Percentiles rank a stretch among this genome's conserved stretches.
Conservation (phyloP, 2,888 invertebrate genomes). For the Gastracanthus pulcherrimus region DNA sequence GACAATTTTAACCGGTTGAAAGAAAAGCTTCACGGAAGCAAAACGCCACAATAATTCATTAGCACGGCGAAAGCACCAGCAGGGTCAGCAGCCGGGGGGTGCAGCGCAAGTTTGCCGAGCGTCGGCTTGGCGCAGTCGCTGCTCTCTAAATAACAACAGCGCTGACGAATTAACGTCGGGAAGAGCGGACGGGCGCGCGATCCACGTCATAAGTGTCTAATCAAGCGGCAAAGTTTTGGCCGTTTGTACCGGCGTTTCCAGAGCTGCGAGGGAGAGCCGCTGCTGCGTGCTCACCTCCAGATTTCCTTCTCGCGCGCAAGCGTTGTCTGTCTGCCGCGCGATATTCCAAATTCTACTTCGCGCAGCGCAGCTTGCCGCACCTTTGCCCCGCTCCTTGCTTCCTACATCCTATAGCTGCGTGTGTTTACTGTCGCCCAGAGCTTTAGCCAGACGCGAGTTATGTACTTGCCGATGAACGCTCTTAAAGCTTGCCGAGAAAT, state of each 20-base stretch:
- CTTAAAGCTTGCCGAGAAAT: background rate
- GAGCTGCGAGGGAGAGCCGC: too few relatives aligned
- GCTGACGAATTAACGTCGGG: conserved; percentile 11
- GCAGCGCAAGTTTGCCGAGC: too few relatives aligned
- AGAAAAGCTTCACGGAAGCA: background rate
- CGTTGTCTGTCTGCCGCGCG: conserved; percentile 1
- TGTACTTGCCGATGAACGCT: background rate
- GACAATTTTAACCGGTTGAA: too few relatives aligned
- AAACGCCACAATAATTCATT: background rate
- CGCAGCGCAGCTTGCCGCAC: too few relatives aligned
- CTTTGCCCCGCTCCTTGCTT: too few relatives aligned
- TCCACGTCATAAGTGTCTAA: conserved; percentile 55
- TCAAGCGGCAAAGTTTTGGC: conserved; percentile 51
- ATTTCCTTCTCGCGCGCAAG: background rate
- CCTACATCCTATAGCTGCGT: background rate
- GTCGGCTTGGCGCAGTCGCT: background rate
- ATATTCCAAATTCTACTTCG: too few relatives aligned
- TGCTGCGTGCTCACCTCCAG: conserved; percentile 10
- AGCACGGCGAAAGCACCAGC: background rate
- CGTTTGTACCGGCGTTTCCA: conserved; percentile 1
- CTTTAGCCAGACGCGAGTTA: background rate
- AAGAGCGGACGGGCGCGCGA: conserved; percentile 14
- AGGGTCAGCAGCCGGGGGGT: too few relatives aligned
- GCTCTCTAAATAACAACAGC: conserved; percentile 32
- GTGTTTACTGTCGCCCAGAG: conserved; percentile 21